phyloP scores from a whole-genome alignment of 30 jellyfish, hydroid and myxozoan genomes.

The Sanderia malayensis region DNA sequence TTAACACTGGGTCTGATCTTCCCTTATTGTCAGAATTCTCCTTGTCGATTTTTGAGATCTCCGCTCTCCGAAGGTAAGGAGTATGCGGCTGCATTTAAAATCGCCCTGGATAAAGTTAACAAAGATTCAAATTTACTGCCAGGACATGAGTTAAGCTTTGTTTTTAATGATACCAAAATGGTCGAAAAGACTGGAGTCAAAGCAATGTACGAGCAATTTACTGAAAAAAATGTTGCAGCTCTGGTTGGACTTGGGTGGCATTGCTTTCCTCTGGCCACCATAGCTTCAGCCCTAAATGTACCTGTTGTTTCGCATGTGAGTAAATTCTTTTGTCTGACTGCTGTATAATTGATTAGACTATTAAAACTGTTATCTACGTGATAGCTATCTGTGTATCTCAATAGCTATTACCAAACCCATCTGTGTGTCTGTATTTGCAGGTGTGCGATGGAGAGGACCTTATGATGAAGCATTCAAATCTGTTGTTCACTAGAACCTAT shows the following conservation, averaged over 20 bases:
- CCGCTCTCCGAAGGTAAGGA: conserved; percentile 21
- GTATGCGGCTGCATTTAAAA: conserved; percentile 87
- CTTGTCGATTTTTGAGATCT: neutral
- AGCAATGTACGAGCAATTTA: conserved; percentile 55
- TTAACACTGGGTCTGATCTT: conserved; percentile 53
- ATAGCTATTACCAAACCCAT: neutral
- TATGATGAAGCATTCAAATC: conserved; percentile 25
- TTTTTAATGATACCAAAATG: conserved; percentile 68
- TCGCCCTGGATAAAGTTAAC: conserved; percentile 82
- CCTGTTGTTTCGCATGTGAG: conserved; percentile 77
- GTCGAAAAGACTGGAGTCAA: conserved; percentile 55
- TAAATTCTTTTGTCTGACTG: no score
- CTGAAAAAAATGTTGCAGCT: conserved; percentile 37
- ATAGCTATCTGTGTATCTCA: no score
- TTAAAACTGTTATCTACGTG: no score
- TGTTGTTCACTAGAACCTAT: conserved; percentile 83
- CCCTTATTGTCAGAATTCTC: conserved; percentile 48
- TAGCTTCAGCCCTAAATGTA: conserved; percentile 57
- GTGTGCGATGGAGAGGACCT: neutral
- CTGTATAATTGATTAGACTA: no score
- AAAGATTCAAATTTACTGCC: conserved; percentile 43
- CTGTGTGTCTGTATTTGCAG: neutral
- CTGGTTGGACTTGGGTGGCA: conserved; percentile 72
- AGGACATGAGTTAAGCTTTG: conserved; percentile 49
- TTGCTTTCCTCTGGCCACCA: conserved; percentile 40